Conservation (phyloP, 2,113 vertebrate species). For the Psittacara wagleri region DNA sequence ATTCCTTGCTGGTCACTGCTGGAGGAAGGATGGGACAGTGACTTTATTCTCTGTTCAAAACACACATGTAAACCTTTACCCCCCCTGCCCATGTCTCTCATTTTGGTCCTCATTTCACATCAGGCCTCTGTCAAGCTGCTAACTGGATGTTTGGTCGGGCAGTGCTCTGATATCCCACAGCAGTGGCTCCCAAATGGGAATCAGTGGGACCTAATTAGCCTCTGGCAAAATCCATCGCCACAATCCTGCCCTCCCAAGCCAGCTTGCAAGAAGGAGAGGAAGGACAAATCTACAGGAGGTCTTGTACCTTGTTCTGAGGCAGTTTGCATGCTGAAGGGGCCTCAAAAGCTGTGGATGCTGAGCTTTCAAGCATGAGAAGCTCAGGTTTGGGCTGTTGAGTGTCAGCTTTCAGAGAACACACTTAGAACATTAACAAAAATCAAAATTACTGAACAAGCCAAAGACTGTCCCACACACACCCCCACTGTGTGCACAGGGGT, state of each 20-base stretch:
- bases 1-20: not conserved
- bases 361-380: not conserved
- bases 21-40: not conserved
- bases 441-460: not conserved
- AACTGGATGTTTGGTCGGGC: not conserved
- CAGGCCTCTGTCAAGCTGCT: not conserved
- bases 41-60: not conserved
- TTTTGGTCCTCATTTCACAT: not conserved
- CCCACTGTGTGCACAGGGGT: too few species aligned
- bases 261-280: constrained; percentile 19
- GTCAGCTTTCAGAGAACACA: not conserved
- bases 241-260: constrained; percentile 44
- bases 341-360: not conserved
- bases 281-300: not conserved
- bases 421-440: not conserved
- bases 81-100: not conserved
- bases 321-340: not conserved
- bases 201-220: not conserved
- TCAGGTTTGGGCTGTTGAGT: not conserved
- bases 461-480: not conserved
- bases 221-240: constrained; percentile 46
- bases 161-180: not conserved
- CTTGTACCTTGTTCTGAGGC: not conserved
- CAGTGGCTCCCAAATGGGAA: not conserved
- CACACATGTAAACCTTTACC: not conserved